Evolutionary conservation across 2,888 invertebrate species (phyloP), one percentile per base, ranked within the genome.

Genomic region (Drosophila greeni): DNA sequence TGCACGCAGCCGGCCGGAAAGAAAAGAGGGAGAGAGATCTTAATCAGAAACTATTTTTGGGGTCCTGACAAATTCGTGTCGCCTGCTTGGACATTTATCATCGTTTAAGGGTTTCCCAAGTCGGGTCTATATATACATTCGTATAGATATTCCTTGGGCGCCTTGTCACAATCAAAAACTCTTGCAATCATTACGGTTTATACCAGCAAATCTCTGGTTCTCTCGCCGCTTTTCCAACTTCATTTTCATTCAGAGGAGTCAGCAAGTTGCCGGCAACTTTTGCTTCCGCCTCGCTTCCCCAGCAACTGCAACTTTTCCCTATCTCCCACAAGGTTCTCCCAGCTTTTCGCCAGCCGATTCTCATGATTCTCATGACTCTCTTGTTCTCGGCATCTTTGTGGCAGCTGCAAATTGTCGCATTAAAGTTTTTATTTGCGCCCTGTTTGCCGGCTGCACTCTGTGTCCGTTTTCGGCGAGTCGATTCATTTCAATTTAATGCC

Each of bases 321-420:
- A 55, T 64, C 36, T 56, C 55, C 40, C 26, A 12, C 55, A 8
- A 5, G 49, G 34, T 24, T 55, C 39, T 34, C n/a, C 14, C 45
- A 29, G 7, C 29, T 14, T 29, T 23, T 57, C 34, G 40, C 31
- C 24, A 42, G 39, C 39, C 18, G 31, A 33, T 36, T 31, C 18
- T 52, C 51, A 23, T 52, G 26, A 42, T 42, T 40, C 26, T 12
- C 51, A 9, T 20, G 62, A 62, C 12, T 36, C 36, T 39, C 45
- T 52, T 34, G 47, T 53, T 52, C 34, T 55, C 37, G 33, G 42
- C 26, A 18, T 39, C 64, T 49, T 52, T 53, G 62, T 64, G 66
- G 26, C 74, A 66, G 60, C 74, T 72, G 77, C 70, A 72, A 82
- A 80, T 74, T 80, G 77, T 67, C 69, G 60, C 77, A 82, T 70